Conservation (phyloP, 2,888 invertebrate genomes). For the Parascotia fuliginaria region DNA sequence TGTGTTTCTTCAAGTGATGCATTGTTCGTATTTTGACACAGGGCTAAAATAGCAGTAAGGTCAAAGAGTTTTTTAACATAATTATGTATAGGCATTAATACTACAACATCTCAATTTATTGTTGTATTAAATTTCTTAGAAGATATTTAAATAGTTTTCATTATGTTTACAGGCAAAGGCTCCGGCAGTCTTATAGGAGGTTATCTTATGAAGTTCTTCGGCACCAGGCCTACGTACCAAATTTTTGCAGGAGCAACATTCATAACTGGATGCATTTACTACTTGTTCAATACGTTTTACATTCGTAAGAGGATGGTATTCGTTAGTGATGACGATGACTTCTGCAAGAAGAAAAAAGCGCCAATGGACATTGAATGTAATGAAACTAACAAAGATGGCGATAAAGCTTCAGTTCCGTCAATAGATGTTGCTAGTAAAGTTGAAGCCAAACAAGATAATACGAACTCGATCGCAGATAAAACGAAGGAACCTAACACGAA, state of each 20-base stretch:
- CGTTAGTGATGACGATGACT: slow-evolving; percentile 80
- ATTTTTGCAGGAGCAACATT: slow-evolving; percentile 88
- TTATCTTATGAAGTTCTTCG: slow-evolving; percentile 89
- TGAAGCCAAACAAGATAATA: slow-evolving; percentile 40
- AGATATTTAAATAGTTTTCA: too few relatives aligned
- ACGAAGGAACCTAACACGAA: slow-evolving; percentile 30
- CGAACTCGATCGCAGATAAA: slow-evolving; percentile 33
- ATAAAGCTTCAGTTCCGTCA: slow-evolving; percentile 43
- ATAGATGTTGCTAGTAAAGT: slow-evolving; percentile 63
- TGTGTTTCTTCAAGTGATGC: too few relatives aligned
- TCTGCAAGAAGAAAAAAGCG: slow-evolving; percentile 84
- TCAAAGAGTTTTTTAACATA: too few relatives aligned
- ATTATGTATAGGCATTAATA: too few relatives aligned
- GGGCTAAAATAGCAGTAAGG: too few relatives aligned
- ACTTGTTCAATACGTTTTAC: slow-evolving; percentile 88
- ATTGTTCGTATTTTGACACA: too few relatives aligned
- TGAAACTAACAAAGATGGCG: slow-evolving; percentile 55
- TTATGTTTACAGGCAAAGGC: slow-evolving; percentile 87
- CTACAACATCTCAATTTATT: too few relatives aligned
- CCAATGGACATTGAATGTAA: slow-evolving; percentile 65
- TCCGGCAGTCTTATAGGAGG: slow-evolving; percentile 91
- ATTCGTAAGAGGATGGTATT: slow-evolving; percentile 86
- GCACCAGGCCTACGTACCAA: slow-evolving; percentile 90
- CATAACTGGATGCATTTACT: slow-evolving; percentile 88
- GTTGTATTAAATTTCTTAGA: too few relatives aligned